Base-by-base conservation (phyloP, 2,797 vertebrate genomes). In the Sebastes ruberrimus region DNA sequence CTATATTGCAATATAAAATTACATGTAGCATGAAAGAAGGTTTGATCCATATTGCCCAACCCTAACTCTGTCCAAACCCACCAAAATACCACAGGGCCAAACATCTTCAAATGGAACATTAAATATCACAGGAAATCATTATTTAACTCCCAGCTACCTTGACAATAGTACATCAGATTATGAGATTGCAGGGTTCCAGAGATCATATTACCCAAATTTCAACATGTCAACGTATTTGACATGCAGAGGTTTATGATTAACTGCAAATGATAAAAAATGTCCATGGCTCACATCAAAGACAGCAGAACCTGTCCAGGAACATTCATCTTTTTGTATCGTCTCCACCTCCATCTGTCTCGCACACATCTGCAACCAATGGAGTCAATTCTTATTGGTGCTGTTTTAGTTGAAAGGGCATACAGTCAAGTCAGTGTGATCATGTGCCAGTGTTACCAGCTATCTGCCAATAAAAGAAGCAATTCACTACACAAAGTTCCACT, bases 221-320 rank as follows among this genome's bases (percentile, higher is more conserved):
- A 63, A 59, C 52, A 52, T 53, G 30, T 57, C 20, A 62, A 23
- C 55, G 16, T 27, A 20, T 52, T 64, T 67, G 55, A 63, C 68
- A 74, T 64, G 53, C 69, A 67, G 7, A 62, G 53, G 59, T 57
- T 60, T 33, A 46, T 52, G n/a, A 71, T 46, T 27, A 66, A 38
- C 25, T 59, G 27, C 52, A 64, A 74, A 70, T 35, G 23, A 67
- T 74, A 46, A 68, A 80, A 70, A 66, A 28, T 72, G 38, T 81
- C 57, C 28, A 73, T 56, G 66, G 66, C 87, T 88, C 81, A 88
- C 87, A 82, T 86, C 81, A 80, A 84, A 81, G 68, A 76, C 60
- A 77, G 73, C 69, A 66, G 74, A 81, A 61, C 55, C 78, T 83
- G 72, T 74, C 64, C 78, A 79, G 62, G 68, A 32, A 66, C 67